Conservation (phyloP, 2,113 vertebrate species). For the cattle (Bos taurus) region DNA sequence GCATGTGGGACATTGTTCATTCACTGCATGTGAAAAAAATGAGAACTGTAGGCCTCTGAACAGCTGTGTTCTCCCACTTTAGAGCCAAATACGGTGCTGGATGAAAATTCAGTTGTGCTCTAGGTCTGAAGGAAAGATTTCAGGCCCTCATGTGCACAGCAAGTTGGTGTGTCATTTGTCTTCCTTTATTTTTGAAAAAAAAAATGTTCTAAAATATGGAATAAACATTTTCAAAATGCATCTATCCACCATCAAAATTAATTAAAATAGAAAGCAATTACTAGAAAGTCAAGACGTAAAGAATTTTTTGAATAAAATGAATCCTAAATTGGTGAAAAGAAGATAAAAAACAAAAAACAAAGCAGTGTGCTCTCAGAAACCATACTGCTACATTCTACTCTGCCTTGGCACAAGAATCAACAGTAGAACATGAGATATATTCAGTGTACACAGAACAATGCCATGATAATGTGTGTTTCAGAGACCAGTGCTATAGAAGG, state of each 20-base stretch:
- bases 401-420: neutral
- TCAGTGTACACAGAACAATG: neutral
- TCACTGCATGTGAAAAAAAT: conserved; percentile 25
- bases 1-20: conserved; percentile 4
- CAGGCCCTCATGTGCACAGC: neutral
- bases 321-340: neutral
- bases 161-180: neutral
- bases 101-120: conserved; percentile 27
- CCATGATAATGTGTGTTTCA: neutral
- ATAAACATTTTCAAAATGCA: neutral
- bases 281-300: neutral
- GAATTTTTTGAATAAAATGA: neutral
- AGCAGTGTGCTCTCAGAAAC: neutral
- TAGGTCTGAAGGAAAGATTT: conserved; percentile 3
- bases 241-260: neutral
- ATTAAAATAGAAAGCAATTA: neutral
- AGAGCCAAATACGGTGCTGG: conserved; percentile 20
- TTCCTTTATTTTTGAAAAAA: neutral
- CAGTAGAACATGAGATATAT: neutral
- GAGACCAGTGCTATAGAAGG: neutral
- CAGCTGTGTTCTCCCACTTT: conserved; percentile 57
- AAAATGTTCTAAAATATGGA: neutral
- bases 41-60: conserved; percentile 39
- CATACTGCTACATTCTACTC: neutral
- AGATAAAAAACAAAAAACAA: neutral